These are phyloP conservation scores for Microcaecilia unicolor DNA, from an alignment of 2,797 vertebrate genomes.

Conservation along the genomic window DNA sequence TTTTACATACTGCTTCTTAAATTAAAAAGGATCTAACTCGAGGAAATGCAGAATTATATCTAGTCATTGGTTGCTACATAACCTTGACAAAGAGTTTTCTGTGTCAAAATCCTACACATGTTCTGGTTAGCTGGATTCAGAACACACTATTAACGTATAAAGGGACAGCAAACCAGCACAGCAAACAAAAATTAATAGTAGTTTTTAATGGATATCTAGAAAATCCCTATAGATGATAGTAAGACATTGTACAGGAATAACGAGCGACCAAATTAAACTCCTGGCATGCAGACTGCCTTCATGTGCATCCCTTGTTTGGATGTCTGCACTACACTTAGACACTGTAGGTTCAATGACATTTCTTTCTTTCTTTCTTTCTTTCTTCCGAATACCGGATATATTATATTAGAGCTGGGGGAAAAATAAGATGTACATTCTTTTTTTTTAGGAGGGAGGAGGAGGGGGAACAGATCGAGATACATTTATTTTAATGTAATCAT, in stretches of 20 bases:
- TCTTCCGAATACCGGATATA: no score
- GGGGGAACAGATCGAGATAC: no score
- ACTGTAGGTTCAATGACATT: conserved; percentile 20
- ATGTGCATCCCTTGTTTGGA: conserved; percentile 19
- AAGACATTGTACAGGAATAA: neutral
- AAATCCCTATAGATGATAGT: neutral
- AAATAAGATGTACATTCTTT: no score
- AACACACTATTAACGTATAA: conserved; percentile 3
- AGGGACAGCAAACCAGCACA: neutral
- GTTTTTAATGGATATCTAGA: no score
- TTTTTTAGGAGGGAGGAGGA: no score
- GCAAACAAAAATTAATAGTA: no score
- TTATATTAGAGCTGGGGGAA: no score
- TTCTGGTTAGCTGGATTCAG: conserved; percentile 16
- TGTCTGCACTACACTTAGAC: conserved; percentile 22
- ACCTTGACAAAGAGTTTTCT: conserved; percentile 9
- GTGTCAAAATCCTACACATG: conserved; percentile 11
- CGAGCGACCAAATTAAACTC: neutral
- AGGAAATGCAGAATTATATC: conserved; percentile 1
- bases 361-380: conserved; percentile 20
- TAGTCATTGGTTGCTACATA: conserved; percentile 14
- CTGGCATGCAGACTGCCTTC: conserved; percentile 1
- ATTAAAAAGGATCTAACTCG: conserved; percentile 1
- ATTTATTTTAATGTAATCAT: neutral
- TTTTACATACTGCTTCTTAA: conserved; percentile 14